Percentiles rank a stretch among this genome's conserved stretches.
Evolutionary conservation across 2,797 vertebrate species (phyloP).

Genomic region (Oceanodroma leucorhoa): DNA sequence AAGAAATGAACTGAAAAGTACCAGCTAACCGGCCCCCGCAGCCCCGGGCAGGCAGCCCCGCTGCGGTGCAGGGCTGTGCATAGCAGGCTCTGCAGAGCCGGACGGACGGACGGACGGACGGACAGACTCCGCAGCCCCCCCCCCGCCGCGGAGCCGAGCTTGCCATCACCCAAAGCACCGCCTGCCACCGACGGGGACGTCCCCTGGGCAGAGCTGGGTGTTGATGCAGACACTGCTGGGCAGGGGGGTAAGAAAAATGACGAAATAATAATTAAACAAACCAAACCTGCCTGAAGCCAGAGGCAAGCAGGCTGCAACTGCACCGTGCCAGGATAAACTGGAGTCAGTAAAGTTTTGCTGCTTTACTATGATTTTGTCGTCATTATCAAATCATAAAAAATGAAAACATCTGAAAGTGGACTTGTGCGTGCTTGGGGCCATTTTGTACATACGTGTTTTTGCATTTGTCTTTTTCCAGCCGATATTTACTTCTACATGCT

Average conservation of each 20-base stretch:
- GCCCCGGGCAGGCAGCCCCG: neutral
- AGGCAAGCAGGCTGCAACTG: too few relatives aligned
- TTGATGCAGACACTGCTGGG: neutral
- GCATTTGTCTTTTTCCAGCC: neutral
- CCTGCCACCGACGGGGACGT: neutral
- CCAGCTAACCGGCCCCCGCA: accelerated
- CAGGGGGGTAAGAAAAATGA: neutral
- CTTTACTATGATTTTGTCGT: neutral
- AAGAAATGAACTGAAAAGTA: neutral
- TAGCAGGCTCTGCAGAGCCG: neutral
- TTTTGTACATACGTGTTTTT: neutral
- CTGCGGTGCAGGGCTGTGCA: neutral
- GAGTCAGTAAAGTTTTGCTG: neutral
- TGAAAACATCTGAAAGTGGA: neutral
- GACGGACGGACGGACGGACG: accelerated
- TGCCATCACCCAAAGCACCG: neutral
- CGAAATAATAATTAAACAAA: too few relatives aligned
- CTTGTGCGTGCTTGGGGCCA: too few relatives aligned
- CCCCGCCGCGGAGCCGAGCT: accelerated
- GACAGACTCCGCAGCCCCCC: neutral
- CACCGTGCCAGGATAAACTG: accelerated
- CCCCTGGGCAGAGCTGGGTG: neutral
- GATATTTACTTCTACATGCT: accelerated
- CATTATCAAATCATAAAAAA: neutral
- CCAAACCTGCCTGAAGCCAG: neutral